Evolutionary conservation across 2,113 vertebrate species (phyloP).

Genomic region (Dipodomys spectabilis): DNA sequence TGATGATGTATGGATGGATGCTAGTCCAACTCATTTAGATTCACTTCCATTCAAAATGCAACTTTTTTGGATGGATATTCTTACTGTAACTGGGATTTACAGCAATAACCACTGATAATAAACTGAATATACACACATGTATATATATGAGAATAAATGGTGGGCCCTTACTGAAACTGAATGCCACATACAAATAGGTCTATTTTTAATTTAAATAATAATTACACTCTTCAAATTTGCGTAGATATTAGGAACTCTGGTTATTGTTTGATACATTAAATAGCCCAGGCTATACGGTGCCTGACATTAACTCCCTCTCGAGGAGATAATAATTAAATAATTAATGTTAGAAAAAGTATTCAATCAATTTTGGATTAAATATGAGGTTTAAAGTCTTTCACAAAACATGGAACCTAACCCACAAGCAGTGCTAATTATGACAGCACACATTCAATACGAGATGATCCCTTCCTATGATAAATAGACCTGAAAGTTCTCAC

Average conservation of each 20-base stretch:
- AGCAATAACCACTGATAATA: background rate
- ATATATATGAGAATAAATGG: conserved; percentile 41
- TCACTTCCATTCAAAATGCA: conserved; percentile 25
- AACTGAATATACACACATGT: background rate
- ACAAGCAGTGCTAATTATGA: conserved; percentile 81
- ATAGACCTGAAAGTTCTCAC: conserved; percentile 83
- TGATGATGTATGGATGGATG: background rate
- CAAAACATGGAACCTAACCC: conserved; percentile 70
- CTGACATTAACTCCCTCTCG: conserved; percentile 70
- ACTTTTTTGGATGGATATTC: background rate
- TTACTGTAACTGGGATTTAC: conserved; percentile 37
- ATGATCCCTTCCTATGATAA: conserved; percentile 81
- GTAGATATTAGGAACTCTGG: conserved; percentile 44
- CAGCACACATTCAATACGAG: conserved; percentile 74
- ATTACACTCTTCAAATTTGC: conserved; percentile 29
- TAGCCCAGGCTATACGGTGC: conserved; percentile 28
- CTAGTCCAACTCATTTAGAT: background rate
- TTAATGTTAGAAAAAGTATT: conserved; percentile 76
- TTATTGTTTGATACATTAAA: conserved; percentile 66
- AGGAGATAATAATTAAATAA: conserved; percentile 72
- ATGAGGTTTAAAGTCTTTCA: conserved; percentile 74
- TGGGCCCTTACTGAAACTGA: conserved; percentile 67
- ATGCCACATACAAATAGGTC: conserved; percentile 51
- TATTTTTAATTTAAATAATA: conserved; percentile 72
- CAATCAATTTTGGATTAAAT: conserved; percentile 82